Conservation (phyloP, 2,888 invertebrate genomes). For the Pasiphila rectangulata region DNA sequence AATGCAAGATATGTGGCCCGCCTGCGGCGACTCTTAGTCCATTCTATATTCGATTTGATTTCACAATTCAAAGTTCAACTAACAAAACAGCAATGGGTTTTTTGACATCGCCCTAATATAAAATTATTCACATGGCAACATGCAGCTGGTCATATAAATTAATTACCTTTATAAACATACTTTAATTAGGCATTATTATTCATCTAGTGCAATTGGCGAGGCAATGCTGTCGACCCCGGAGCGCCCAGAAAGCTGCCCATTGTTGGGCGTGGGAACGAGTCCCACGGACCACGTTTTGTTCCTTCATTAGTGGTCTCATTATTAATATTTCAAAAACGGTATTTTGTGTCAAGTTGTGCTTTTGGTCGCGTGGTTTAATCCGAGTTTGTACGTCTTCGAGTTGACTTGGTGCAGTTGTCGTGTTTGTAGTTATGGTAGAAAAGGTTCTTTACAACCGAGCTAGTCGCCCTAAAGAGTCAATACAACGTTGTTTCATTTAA, state of each 20-base stretch:
- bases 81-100: slow-evolving; percentile 29
- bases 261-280: slow-evolving; percentile 50
- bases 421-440: not conserved
- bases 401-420: not conserved
- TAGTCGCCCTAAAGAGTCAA: no score
- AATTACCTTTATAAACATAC: slow-evolving; percentile 69
- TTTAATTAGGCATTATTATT: slow-evolving; percentile 67
- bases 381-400: slow-evolving; percentile 10
- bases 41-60: not conserved
- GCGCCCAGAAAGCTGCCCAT: slow-evolving; percentile 55
- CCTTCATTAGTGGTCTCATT: slow-evolving; percentile 69
- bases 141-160: slow-evolving; percentile 50
- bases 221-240: slow-evolving; percentile 39
- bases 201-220: slow-evolving; percentile 45
- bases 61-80: slow-evolving; percentile 11
- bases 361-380: slow-evolving; percentile 31
- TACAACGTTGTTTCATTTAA: no score
- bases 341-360: slow-evolving; percentile 50
- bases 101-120: slow-evolving; percentile 29
- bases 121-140: slow-evolving; percentile 39
- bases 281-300: slow-evolving; percentile 56
- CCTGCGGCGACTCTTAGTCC: no score
- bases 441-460: no score
- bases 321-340: slow-evolving; percentile 77
- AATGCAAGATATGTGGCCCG: no score